Evolutionary conservation across 1,140 invertebrate genomes (phyloP).

Genomic region (Lepidurus packardi): DNA sequence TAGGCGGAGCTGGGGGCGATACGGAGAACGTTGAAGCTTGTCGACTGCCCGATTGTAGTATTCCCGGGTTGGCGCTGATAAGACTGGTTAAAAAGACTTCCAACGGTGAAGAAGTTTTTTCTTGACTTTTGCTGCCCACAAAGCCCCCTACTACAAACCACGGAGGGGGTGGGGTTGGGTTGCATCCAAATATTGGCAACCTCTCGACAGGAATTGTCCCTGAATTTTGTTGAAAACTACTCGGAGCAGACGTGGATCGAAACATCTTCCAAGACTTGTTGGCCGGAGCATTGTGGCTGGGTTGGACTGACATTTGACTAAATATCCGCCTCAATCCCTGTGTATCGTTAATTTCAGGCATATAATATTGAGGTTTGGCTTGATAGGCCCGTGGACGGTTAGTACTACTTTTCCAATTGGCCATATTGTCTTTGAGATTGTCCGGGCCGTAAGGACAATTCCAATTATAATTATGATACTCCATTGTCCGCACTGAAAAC

Average conservation of each 20-base stretch:
- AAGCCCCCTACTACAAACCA: slow-evolving; percentile 28
- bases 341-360: not conserved
- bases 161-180: not conserved
- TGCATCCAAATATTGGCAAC: not conserved
- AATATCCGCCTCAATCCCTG: not conserved
- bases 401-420: not conserved
- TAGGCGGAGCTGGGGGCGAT: not conserved
- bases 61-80: not conserved
- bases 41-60: not conserved
- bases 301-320: not conserved
- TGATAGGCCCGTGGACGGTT: not conserved
- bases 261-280: not conserved
- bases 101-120: not conserved
- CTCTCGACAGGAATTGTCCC: not conserved
- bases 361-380: not conserved
- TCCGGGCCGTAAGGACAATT: not conserved
- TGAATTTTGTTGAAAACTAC: not conserved
- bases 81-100: not conserved
- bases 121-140: slow-evolving; percentile 33
- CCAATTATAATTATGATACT: not conserved
- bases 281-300: not conserved
- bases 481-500: not conserved
- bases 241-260: slow-evolving; percentile 3
- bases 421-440: not conserved
- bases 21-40: not conserved